phyloP scores from a whole-genome alignment of 1,140 invertebrate species.

The Drosophila tsacasi region DNA sequence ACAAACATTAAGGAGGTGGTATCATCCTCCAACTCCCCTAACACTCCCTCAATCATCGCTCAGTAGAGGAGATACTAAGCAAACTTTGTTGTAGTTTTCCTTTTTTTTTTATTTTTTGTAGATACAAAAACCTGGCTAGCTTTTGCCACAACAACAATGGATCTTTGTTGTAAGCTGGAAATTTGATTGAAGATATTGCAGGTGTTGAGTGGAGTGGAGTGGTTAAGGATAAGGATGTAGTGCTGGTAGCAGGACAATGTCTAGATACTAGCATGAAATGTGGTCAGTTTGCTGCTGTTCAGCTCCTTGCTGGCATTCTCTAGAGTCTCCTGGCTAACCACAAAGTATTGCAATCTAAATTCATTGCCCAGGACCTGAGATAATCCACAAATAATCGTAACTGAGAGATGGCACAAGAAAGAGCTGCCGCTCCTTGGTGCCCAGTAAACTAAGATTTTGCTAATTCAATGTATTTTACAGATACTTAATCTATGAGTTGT shows the following conservation, averaged over 20 bases:
- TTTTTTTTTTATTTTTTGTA: slow-evolving; percentile 34
- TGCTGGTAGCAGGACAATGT: slow-evolving; percentile 1
- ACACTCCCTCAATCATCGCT: slow-evolving; percentile 24
- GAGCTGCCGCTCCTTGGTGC: background rate
- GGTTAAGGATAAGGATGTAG: slow-evolving; percentile 35
- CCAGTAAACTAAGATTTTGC: slow-evolving; percentile 23
- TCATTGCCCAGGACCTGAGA: slow-evolving; percentile 18
- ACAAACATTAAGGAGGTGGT: slow-evolving; percentile 61
- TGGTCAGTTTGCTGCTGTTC: slow-evolving; percentile 13
- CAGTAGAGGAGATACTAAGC: slow-evolving; percentile 66
- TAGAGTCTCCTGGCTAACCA: slow-evolving; percentile 5
- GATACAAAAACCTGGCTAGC: slow-evolving; percentile 43
- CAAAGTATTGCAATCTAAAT: slow-evolving; percentile 41
- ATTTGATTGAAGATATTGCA: slow-evolving; percentile 63
- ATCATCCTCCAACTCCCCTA: background rate
- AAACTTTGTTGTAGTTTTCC: slow-evolving; percentile 65
- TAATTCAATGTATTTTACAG: slow-evolving; percentile 14
- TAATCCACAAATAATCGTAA: slow-evolving; percentile 31
- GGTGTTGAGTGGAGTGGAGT: slow-evolving; percentile 31
- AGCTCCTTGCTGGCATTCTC: background rate
- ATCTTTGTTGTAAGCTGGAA: slow-evolving; percentile 50
- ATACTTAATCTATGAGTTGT: slow-evolving; percentile 13
- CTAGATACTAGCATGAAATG: slow-evolving; percentile 19
- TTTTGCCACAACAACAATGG: slow-evolving; percentile 41
- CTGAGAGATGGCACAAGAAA: slow-evolving; percentile 9